Percentiles rank a stretch among this genome's conserved stretches.
These are phyloP conservation scores for Tetropium fuscum DNA, from an alignment of 2,888 invertebrate genomes.

Conservation along the genomic window DNA sequence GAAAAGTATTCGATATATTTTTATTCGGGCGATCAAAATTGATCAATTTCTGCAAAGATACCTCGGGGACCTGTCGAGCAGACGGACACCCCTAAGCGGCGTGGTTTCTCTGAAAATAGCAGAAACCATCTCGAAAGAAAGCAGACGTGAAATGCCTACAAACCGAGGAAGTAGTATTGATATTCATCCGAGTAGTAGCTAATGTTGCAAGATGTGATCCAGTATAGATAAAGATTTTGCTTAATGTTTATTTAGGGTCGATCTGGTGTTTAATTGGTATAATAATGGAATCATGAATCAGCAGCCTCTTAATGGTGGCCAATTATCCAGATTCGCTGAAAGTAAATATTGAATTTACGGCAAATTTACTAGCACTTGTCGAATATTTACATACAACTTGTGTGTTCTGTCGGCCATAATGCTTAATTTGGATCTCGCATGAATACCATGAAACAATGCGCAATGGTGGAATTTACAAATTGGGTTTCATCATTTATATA, in stretches of 20 bases:
- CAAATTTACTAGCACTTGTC: conserved; percentile 31
- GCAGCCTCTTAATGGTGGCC: conserved; percentile 39
- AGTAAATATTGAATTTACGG: conserved; percentile 35
- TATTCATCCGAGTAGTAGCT: conserved; percentile 8
- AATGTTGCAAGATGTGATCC: conserved; percentile 16
- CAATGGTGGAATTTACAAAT: no score
- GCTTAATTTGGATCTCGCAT: conserved; percentile 10
- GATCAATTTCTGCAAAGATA: no score
- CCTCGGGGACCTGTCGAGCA: no score
- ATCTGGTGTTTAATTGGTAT: conserved; percentile 41
- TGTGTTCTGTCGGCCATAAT: conserved; percentile 19
- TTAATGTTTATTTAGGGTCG: conserved; percentile 30
- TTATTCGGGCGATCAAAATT: no score
- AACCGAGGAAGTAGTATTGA: conserved; percentile 6
- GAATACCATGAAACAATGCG: no score
- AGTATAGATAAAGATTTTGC: conserved; percentile 27
- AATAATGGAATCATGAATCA: conserved; percentile 45
- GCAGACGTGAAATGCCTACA: conserved; percentile 6
- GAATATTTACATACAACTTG: conserved; percentile 28
- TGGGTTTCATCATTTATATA: no score
- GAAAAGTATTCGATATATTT: no score
- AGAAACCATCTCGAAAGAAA: conserved; percentile 10
- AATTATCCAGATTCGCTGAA: conserved; percentile 37
- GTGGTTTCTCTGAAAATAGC: no score
- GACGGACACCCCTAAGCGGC: no score